phyloP scores from a whole-genome alignment of 1,140 invertebrate genomes.

The Chrysomallon squamiferum region DNA sequence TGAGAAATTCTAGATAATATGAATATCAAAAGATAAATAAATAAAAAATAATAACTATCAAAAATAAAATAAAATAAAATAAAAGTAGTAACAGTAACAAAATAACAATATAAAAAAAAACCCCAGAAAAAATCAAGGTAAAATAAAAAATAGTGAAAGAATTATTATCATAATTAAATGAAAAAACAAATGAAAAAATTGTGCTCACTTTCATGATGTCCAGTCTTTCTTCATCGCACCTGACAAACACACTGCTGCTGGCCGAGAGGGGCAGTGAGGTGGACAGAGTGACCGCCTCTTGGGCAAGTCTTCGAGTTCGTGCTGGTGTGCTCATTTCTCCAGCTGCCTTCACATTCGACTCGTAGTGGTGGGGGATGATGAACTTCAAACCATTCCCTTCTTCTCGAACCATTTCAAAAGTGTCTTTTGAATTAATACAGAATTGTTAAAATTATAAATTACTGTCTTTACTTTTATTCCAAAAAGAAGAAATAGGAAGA shows the following conservation, averaged over 20 bases:
- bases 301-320: conserved; percentile 89
- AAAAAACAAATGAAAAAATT: neutral
- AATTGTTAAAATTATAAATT: too few relatives aligned
- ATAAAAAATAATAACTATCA: too few relatives aligned
- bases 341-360: conserved; percentile 84
- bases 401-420: conserved; percentile 89
- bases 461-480: neutral
- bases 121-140: too few relatives aligned
- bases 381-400: conserved; percentile 78
- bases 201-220: conserved; percentile 89
- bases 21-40: too few relatives aligned
- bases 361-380: conserved; percentile 89
- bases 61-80: too few relatives aligned
- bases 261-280: conserved; percentile 91
- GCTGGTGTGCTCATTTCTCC: conserved; percentile 82
- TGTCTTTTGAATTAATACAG: conserved; percentile 69
- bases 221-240: conserved; percentile 90
- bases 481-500: neutral
- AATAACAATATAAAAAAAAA: too few relatives aligned
- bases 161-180: too few relatives aligned
- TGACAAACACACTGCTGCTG: conserved; percentile 93
- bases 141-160: too few relatives aligned
- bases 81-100: too few relatives aligned
- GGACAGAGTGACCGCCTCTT: conserved; percentile 94
- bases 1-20: too few relatives aligned